These are phyloP conservation scores for Lepisosteus osseus DNA, from an alignment of 2,113 vertebrate species.

Conservation along the genomic window DNA sequence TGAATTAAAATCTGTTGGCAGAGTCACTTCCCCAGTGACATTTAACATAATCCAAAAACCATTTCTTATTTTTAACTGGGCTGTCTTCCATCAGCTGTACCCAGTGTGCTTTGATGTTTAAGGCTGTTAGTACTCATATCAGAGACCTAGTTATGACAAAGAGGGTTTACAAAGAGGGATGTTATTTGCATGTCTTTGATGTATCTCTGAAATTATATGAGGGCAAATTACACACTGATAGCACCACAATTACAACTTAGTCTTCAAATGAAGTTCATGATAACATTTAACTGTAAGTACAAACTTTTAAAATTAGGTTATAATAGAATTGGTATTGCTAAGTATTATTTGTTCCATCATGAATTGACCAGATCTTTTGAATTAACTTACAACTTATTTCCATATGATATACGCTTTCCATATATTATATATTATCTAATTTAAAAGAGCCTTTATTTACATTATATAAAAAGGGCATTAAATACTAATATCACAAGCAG, in stretches of 20 bases:
- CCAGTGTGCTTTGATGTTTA: conserved; percentile 35
- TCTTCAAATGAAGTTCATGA: too few species aligned
- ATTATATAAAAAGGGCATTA: too few species aligned
- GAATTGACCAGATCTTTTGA: too few species aligned
- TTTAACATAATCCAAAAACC: conserved; percentile 17
- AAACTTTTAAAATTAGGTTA: too few species aligned
- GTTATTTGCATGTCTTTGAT: conserved; percentile 42
- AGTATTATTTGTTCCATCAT: too few species aligned
- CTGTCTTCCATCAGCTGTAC: conserved; percentile 15
- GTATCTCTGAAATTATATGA: neutral
- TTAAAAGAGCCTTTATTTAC: too few species aligned
- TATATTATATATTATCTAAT: too few species aligned
- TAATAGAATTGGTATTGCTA: too few species aligned
- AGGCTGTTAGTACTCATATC: conserved; percentile 15
- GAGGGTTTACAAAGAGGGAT: conserved; percentile 14
- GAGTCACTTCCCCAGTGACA: conserved; percentile 17
- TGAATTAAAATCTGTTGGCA: conserved; percentile 9
- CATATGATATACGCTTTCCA: too few species aligned
- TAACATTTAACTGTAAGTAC: too few species aligned
- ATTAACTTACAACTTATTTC: too few species aligned
- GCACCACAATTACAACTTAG: conserved; percentile 24
- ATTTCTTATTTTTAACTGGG: conserved; percentile 18
- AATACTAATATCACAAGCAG: too few species aligned
- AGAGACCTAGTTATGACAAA: conserved; percentile 28
- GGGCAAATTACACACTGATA: conserved; percentile 4